phyloP scores from a whole-genome alignment of 1,140 invertebrate species.

The Pogonognathellus flavescens region DNA sequence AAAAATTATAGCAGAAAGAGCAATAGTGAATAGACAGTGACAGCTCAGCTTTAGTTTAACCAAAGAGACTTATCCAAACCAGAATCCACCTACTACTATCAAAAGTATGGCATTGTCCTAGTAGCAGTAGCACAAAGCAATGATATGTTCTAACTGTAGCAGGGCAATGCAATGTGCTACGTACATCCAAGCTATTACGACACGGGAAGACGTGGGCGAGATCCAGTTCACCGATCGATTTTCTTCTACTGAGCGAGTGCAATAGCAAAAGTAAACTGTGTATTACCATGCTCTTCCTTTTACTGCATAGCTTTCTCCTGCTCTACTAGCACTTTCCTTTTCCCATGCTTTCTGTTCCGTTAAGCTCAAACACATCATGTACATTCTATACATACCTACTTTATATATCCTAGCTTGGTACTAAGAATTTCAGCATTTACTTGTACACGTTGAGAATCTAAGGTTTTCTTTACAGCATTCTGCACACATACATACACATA shows the following conservation, averaged over 20 bases:
- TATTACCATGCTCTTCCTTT: not conserved
- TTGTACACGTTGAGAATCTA: too few species aligned
- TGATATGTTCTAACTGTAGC: not conserved
- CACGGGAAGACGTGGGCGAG: conserved; percentile 18
- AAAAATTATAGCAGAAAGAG: too few species aligned
- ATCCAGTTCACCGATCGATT: conserved; percentile 19
- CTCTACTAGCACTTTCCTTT: too few species aligned
- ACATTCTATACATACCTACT: too few species aligned
- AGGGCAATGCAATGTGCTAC: not conserved
- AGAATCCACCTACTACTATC: not conserved
- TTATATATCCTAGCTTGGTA: too few species aligned
- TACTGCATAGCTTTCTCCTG: too few species aligned
- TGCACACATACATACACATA: too few species aligned
- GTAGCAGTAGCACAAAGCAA: not conserved
- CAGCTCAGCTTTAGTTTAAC: conserved; percentile 26
- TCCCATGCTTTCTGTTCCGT: too few species aligned
- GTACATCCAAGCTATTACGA: not conserved
- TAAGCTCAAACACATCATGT: too few species aligned
- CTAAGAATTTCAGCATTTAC: too few species aligned
- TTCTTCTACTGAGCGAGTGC: conserved; percentile 15
- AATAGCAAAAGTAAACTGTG: conserved; percentile 24
- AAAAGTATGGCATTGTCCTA: not conserved
- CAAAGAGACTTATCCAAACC: not conserved
- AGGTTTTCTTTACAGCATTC: too few species aligned
- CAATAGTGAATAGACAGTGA: conserved; percentile 23